Base-by-base conservation (phyloP, 2,888 invertebrate species). In the Agrilus mali region DNA sequence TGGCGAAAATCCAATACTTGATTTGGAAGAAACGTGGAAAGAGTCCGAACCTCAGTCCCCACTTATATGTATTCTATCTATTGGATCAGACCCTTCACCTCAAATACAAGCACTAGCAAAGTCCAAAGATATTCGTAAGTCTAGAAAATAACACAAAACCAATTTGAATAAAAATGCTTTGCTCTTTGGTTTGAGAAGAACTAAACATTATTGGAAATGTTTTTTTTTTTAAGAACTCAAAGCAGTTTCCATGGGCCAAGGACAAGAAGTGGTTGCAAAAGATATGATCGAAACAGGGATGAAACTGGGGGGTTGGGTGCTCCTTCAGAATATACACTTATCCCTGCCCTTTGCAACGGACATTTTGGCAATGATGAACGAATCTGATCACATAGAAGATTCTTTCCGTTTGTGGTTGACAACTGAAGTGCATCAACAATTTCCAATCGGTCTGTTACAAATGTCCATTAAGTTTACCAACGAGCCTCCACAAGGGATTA, bases 391-490 rank as follows among this genome's bases (percentile, higher is more conserved):
- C 40, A 78, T 93, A 13, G 80, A 92, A 58, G 83, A 86, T 6
- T 73, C 78, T 0, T 95, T 94, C 64, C 75, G 93, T 40, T 74
- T 93, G 37, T 96, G 95, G 95, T 75, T 96, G 51, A 95, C 95
- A 1, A 94, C 94, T 0, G 94, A 95, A 73, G 87, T 88, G 0
- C 94, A 96, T 62, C 73, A 82, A 10, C 86, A 90, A 54, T 96
- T 96, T 66, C 95, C 95, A 0, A 96, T 96, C 57, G 90, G 81
- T 5, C 63, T 81, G 31, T 65, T 81, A 13, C 84, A 95, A 77
- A 88, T 90, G 79, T 89, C 92, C 5, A 92, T 96, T 46, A 96
- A 96, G 68, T 96, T 93, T 61, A 96, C 96, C 1, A 95, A 95
- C 63, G 96, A 96, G 68, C 95, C 95, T 12, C 95, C 96, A 0